phyloP scores from a whole-genome alignment of 1,140 invertebrate species.

The Agrilus planipennis region DNA sequence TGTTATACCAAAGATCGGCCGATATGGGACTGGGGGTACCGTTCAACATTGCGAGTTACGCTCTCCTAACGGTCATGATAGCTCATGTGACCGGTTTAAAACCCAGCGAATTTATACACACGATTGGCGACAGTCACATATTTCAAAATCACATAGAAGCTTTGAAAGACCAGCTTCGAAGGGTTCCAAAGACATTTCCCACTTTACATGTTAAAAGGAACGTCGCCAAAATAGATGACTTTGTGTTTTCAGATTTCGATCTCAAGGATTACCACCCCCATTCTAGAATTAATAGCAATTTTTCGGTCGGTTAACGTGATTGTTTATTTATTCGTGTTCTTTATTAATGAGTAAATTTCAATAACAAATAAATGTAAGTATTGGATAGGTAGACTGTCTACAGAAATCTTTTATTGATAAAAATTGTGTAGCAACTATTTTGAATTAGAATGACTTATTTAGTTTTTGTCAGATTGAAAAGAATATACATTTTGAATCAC shows the following conservation, averaged over 20 bases:
- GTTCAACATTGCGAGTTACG: conserved; percentile 98
- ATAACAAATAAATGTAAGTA: too few relatives aligned
- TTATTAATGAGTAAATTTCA: too few relatives aligned
- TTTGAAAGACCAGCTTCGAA: conserved; percentile 69
- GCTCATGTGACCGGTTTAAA: conserved; percentile 86
- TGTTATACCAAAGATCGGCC: conserved; percentile 92
- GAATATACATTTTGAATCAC: too few relatives aligned
- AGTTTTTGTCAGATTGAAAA: too few relatives aligned
- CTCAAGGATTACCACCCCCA: conserved; percentile 82
- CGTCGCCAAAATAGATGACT: conserved; percentile 78
- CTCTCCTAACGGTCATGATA: conserved; percentile 90
- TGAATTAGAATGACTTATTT: too few relatives aligned
- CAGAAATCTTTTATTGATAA: too few relatives aligned
- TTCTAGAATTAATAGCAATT: conserved; percentile 76
- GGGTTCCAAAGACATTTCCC: conserved; percentile 76
- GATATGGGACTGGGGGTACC: conserved; percentile 98
- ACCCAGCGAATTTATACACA: conserved; percentile 94
- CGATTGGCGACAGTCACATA: conserved; percentile 92
- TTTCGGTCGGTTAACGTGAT: too few relatives aligned
- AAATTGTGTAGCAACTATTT: too few relatives aligned
- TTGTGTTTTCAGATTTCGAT: conserved; percentile 80
- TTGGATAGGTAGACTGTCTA: too few relatives aligned
- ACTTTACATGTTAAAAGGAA: conserved; percentile 59
- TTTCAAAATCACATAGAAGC: conserved; percentile 88
- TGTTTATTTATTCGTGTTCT: too few relatives aligned